phyloP scores from a whole-genome alignment of 1,140 invertebrate genomes.

The Conopomorpha cramerella region DNA sequence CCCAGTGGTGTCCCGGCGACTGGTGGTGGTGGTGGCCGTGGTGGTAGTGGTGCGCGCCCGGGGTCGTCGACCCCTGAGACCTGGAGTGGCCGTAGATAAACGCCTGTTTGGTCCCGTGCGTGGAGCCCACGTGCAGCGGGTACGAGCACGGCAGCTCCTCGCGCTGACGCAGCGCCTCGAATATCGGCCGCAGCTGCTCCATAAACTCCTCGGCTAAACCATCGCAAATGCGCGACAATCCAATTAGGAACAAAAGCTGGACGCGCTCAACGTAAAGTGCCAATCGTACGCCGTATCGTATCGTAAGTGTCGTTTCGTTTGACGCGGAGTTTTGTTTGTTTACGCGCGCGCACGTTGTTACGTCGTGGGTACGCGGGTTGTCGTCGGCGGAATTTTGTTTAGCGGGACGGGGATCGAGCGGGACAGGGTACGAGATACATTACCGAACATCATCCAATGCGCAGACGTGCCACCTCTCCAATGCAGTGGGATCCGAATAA shows the following conservation, averaged over 20 bases:
- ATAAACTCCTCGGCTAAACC: slow-evolving; percentile 87
- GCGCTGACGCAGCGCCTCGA: slow-evolving; percentile 86
- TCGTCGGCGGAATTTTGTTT: too few relatives aligned
- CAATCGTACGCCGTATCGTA: too few relatives aligned
- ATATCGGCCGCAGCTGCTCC: slow-evolving; percentile 90
- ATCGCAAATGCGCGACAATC: slow-evolving; percentile 43
- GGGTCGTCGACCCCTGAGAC: slow-evolving; percentile 51
- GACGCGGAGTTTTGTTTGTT: too few relatives aligned
- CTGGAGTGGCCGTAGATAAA: slow-evolving; percentile 59
- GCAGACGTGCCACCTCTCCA: slow-evolving; percentile 54
- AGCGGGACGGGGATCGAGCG: slow-evolving; percentile 42
- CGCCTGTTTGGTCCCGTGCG: slow-evolving; percentile 60
- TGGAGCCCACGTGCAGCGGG: slow-evolving; percentile 78
- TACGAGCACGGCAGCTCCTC: slow-evolving; percentile 86
- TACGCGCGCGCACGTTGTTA: too few relatives aligned
- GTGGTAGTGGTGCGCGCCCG: slow-evolving; percentile 46
- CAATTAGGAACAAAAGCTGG: slow-evolving; percentile 39
- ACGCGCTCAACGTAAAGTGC: slow-evolving; percentile 39
- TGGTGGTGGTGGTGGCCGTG: slow-evolving; percentile 54
- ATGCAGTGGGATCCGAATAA: slow-evolving; percentile 51
- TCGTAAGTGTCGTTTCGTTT: too few relatives aligned
- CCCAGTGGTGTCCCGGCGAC: slow-evolving; percentile 54
- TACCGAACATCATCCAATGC: slow-evolving; percentile 50
- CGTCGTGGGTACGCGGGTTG: slow-evolving; percentile 40
- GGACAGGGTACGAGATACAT: slow-evolving; percentile 47